Evolutionary conservation across 2,888 invertebrate genomes (phyloP).

Genomic region (Incurvaria masculella): DNA sequence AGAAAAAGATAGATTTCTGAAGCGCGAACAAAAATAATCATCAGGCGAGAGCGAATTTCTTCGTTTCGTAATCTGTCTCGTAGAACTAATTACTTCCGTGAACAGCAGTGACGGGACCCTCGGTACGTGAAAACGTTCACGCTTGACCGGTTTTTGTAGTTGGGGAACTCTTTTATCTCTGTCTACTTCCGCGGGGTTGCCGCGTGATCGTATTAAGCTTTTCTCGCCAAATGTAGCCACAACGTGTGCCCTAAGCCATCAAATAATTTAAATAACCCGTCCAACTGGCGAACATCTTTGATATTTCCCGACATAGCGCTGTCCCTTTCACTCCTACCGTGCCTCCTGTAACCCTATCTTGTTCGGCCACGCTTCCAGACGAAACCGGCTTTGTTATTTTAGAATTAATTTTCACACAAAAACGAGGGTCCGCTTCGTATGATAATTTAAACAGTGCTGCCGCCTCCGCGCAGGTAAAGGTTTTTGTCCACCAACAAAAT

Average conservation of each 20-base stretch:
- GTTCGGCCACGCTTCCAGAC: background rate
- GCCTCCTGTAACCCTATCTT: background rate
- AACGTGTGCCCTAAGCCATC: background rate
- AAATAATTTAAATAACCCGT: background rate
- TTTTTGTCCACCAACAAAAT: background rate
- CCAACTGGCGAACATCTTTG: background rate
- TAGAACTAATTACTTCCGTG: too few relatives aligned
- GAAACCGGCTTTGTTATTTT: background rate
- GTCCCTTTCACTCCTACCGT: background rate
- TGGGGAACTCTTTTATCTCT: too few relatives aligned
- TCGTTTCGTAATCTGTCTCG: too few relatives aligned
- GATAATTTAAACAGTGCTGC: background rate
- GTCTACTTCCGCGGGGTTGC: too few relatives aligned
- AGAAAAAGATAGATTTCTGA: too few relatives aligned
- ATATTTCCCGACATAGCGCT: background rate
- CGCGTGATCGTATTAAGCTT: too few relatives aligned
- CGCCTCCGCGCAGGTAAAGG: background rate
- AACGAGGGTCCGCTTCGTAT: background rate
- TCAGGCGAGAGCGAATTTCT: too few relatives aligned
- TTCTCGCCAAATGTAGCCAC: too few relatives aligned
- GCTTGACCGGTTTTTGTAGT: too few relatives aligned
- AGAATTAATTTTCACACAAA: background rate
- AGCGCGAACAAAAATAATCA: too few relatives aligned
- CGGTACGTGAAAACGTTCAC: too few relatives aligned
- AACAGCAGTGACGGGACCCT: too few relatives aligned